A percentile compares a stretch with the other conserved stretches of the same genome.
Evolutionary conservation across 1,140 invertebrate genomes (phyloP).

Genomic region (Reticulitermes speratus): DNA sequence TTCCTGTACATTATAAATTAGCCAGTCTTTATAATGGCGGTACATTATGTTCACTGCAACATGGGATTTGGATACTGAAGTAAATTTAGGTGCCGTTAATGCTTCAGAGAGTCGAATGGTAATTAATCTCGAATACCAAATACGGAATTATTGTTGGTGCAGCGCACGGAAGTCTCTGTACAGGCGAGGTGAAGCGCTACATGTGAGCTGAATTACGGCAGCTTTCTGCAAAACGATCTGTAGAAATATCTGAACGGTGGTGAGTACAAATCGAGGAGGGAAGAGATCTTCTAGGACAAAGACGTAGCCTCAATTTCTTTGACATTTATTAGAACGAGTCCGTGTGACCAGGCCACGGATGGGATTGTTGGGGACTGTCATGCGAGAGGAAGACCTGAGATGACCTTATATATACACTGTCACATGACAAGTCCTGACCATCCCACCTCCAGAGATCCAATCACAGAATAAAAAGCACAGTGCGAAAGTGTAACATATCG

Average conservation of each 20-base stretch:
- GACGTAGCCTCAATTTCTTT: conserved; percentile 7
- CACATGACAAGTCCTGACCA: background rate
- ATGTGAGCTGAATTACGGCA: background rate
- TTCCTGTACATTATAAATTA: no score
- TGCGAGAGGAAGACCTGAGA: background rate
- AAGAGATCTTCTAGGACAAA: conserved; percentile 2
- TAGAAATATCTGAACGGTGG: background rate
- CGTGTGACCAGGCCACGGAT: background rate
- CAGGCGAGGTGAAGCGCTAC: background rate
- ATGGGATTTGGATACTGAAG: no score
- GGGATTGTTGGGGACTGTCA: conserved; percentile 7
- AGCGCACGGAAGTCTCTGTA: background rate
- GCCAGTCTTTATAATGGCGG: no score
- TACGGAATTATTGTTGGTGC: no score
- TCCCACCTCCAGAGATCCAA: background rate
- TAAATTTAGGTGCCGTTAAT: no score
- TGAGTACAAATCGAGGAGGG: background rate
- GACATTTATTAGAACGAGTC: conserved; percentile 14
- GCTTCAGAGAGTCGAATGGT: no score
- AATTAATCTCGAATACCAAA: no score
- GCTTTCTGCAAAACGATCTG: background rate
- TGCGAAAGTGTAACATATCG: background rate
- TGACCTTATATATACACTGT: conserved; percentile 16
- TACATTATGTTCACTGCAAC: no score
- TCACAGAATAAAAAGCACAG: background rate